These are phyloP conservation scores for Etheostoma perlongum DNA, from an alignment of 2,797 vertebrate genomes.

Conservation along the genomic window DNA sequence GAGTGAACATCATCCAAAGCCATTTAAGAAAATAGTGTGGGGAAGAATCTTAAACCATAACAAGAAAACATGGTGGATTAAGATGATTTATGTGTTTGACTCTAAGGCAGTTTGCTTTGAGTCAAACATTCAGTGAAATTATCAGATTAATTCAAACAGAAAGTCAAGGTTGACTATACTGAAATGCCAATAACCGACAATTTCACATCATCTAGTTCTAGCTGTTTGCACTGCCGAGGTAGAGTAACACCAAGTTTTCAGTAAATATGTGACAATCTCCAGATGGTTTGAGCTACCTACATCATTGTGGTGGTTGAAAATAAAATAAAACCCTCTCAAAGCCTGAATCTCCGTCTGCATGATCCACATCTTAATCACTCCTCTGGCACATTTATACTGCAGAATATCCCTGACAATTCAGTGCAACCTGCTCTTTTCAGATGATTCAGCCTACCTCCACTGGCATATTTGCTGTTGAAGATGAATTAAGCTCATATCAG, in stretches of 20 bases:
- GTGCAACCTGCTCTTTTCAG: constrained; percentile 51
- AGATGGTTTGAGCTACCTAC: constrained; percentile 52
- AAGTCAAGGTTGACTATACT: neutral
- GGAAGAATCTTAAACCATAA: too few species aligned
- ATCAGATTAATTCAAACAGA: constrained; percentile 14
- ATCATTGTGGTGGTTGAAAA: constrained; percentile 37
- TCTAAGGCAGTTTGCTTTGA: too few species aligned
- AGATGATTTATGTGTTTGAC: too few species aligned
- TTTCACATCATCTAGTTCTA: neutral
- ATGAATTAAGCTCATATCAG: constrained; percentile 48
- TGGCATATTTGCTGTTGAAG: constrained; percentile 46
- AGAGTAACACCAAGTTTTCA: constrained; percentile 11
- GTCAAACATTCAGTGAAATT: neutral
- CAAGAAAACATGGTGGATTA: too few species aligned
- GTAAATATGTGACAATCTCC: constrained; percentile 32
- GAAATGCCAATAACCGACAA: constrained; percentile 14
- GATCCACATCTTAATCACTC: constrained; percentile 42
- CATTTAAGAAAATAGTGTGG: too few species aligned
- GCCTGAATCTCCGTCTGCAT: constrained; percentile 59
- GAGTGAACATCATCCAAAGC: too few species aligned
- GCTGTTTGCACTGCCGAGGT: constrained; percentile 17
- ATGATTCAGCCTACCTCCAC: constrained; percentile 54
- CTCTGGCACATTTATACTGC: constrained; percentile 38
- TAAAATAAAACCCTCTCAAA: constrained; percentile 51
- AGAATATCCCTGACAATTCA: constrained; percentile 49